Base-by-base conservation (phyloP, 2,113 vertebrate species). In the Enhydra lutris region DNA sequence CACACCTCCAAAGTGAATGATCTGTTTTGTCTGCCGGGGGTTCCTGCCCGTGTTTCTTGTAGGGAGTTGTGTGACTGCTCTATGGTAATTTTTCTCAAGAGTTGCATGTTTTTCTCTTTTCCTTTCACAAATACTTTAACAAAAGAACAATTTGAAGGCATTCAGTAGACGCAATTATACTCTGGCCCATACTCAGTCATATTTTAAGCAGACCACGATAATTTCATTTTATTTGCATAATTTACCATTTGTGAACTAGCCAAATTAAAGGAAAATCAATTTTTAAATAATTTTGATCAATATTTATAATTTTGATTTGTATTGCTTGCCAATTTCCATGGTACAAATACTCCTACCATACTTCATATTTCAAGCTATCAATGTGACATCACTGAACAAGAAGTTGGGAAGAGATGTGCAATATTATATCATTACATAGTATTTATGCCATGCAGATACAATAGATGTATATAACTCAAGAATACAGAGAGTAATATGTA, bases 241-340 rank as follows among this genome's bases (percentile, higher is more conserved):
- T 97, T 87, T 95, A 86, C 57, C 29, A 92, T 31, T 65, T 88
- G 24, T 92, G 89, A 97, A 36, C 69, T n/a, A 94, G 82, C 29
- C 20, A 93, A 86, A 36, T 67, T 20, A 87, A 59, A 74, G 73
- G n/a, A 87, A 87, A 96, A 82, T 29, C 9, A 20, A 36, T 47
- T 36, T 8, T 52, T 96, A 90, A 71, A 67, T 92, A 26, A 31
- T 21, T 84, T 67, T 89, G 34, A 82, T 69, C 86, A 90, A 95
- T 94, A 84, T 21, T 67, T 88, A 55, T 57, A 34, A 24, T 65
- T 85, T 24, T 63, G 45, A 34, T 50, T 79, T 79, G 76, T 79
- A 79, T 18, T 21, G 10, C n/a, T 79, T 79, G 76, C 47, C 47
- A 20, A 52, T 52, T 23, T n/a, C 31, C 31, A 1, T 79, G 31